Conservation (phyloP, 2,888 invertebrate genomes). For the Cenopis cana region DNA sequence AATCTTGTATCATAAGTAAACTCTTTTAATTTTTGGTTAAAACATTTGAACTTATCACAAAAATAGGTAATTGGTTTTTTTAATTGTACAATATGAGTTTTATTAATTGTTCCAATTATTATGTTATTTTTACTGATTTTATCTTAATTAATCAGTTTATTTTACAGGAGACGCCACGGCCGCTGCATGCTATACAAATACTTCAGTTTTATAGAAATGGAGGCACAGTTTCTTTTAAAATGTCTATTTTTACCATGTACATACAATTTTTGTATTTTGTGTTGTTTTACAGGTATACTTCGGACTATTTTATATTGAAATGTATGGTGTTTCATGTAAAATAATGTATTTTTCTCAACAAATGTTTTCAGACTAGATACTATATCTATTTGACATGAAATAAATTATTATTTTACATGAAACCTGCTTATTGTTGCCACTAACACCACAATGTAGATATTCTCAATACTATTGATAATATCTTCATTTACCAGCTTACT, state of each 20-base stretch:
- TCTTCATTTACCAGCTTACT: constrained; percentile 57
- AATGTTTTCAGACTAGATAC: too few species aligned
- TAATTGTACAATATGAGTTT: background rate
- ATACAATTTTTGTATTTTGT: constrained; percentile 40
- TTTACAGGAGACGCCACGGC: constrained; percentile 56
- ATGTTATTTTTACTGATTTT: background rate
- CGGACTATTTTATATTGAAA: constrained; percentile 48
- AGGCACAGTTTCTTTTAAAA: constrained; percentile 71
- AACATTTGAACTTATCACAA: background rate
- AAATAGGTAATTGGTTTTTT: background rate
- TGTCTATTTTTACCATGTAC: constrained; percentile 65
- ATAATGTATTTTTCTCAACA: constrained; percentile 45
- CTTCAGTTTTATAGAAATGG: constrained; percentile 76
- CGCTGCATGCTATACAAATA: constrained; percentile 56
- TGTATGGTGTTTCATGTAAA: constrained; percentile 53
- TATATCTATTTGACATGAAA: background rate
- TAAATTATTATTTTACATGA: constrained; percentile 57
- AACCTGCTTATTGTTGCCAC: constrained; percentile 61
- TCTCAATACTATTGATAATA: constrained; percentile 67
- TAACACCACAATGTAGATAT: constrained; percentile 68
- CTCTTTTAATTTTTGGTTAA: background rate
- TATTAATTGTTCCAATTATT: too few species aligned
- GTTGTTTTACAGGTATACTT: constrained; percentile 54
- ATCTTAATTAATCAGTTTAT: constrained; percentile 45
- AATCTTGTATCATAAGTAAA: background rate